phyloP scores from a whole-genome alignment of 2,888 invertebrate genomes.

The Balanococcus diminutus region DNA sequence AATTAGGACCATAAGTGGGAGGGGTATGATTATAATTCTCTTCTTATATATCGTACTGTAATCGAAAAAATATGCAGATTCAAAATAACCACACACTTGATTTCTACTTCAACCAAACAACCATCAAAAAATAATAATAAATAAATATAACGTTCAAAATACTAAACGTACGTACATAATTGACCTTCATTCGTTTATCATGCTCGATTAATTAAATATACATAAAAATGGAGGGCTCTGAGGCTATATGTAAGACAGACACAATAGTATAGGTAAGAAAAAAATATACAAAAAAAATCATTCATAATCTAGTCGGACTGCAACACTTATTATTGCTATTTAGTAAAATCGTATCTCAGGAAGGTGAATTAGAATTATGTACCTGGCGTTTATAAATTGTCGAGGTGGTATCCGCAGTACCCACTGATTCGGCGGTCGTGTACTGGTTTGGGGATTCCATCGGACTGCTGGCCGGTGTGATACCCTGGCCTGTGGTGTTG shows the following conservation, averaged over 20 bases:
- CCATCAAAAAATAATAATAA: no score
- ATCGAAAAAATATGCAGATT: no score
- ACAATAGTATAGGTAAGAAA: background rate
- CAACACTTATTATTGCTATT: conserved; percentile 59
- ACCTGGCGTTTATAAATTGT: conserved; percentile 50
- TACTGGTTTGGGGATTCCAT: conserved; percentile 61
- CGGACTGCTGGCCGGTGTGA: conserved; percentile 78
- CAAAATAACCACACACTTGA: no score
- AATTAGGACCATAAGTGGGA: no score
- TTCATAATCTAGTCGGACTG: conserved; percentile 59
- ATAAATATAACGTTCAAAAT: background rate
- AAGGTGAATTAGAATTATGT: conserved; percentile 56
- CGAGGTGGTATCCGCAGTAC: conserved; percentile 32
- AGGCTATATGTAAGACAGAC: background rate
- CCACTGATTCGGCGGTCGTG: background rate
- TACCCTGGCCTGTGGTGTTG: conserved; percentile 76
- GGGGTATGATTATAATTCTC: no score
- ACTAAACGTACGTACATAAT: background rate
- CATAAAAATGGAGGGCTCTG: background rate
- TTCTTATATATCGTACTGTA: no score
- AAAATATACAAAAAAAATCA: background rate
- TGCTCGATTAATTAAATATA: background rate
- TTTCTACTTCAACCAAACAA: background rate
- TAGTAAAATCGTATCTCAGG: conserved; percentile 58
- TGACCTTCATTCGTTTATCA: conserved; percentile 45